Percentiles rank a stretch among this genome's conserved stretches.
Conservation (phyloP, 2,797 vertebrate genomes). For the Cossypha heuglini region DNA sequence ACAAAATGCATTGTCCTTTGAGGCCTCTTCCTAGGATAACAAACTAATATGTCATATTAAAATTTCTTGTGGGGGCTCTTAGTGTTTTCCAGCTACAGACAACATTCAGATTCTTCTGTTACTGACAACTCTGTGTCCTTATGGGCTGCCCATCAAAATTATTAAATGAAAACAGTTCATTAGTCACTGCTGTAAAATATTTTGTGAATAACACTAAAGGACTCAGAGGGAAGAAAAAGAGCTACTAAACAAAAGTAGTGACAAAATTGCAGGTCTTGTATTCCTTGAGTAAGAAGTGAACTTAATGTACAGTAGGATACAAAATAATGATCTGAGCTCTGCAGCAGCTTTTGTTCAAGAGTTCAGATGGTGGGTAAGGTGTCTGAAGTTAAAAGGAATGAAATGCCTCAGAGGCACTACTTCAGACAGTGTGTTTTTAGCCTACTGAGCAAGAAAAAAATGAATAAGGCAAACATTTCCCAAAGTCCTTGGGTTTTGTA, state of each 20-base stretch:
- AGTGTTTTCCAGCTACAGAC: background rate
- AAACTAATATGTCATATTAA: background rate
- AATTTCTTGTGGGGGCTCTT: background rate
- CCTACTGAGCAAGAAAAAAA: background rate
- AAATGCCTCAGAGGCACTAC: background rate
- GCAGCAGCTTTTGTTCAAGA: background rate
- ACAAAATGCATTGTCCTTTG: background rate
- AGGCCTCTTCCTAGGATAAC: background rate
- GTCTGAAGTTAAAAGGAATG: conserved; percentile 10
- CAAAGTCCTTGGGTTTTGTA: background rate
- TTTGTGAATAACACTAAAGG: background rate
- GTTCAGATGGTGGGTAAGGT: background rate
- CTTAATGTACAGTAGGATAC: background rate
- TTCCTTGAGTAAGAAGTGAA: background rate
- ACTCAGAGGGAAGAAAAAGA: background rate
- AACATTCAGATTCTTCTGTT: background rate
- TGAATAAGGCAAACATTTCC: background rate
- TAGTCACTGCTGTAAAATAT: background rate
- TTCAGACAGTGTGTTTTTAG: conserved; percentile 17
- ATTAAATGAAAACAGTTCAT: background rate
- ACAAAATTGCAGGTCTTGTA: background rate
- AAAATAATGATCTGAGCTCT: conserved; percentile 26
- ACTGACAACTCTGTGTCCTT: background rate
- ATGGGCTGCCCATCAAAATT: background rate
- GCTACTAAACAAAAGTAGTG: background rate